Base-by-base conservation (phyloP, 1,140 invertebrate genomes). In the Pomacea maculata region DNA sequence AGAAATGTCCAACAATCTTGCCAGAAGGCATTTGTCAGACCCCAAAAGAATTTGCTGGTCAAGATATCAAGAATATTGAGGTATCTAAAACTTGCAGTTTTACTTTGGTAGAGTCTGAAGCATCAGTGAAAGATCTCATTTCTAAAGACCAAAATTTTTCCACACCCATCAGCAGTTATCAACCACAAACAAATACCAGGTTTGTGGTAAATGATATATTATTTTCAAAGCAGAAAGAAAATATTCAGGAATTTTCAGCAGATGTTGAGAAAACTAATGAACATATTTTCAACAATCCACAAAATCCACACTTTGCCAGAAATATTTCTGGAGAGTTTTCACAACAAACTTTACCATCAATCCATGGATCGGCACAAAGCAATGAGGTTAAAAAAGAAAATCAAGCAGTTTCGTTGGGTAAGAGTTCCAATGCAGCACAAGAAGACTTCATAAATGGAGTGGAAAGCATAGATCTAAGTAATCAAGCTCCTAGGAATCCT, bases 21-120 rank as follows among this genome's bases (percentile, higher is more conserved):
- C 64, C 79, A 4, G 64, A 82, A 45, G 81, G 81, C 2, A 19
- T 65, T 63, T 82, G 81, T 64, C 29, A 67, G 11, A 74, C 76
- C 45, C 81, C 81, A 34, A 21, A 21, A 68, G 29, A 63, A 45
- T 75, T 73, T 67, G 19, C 17, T 34, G 52, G 71, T 55, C 70
- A 64, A 34, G 19, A 67, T 61, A 14, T 82, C 17, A 55, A 55
- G 29, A 64, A 74, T 6, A 17, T 82, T 11, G 15, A 73, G 19
- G 71, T 75, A 5, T 71, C 76, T 21, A 54, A 54, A 17, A 65
- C 45, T 25, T 82, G 81, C 68, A 45, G 45, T 12, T 57, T 45
- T 55, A 17, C 54, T 54, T 19, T 12, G 21, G n/a, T 29, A 21
- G 61, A 74, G 29, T 29, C 15, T 25, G 57, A 57, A 21, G 19